Percentiles rank a stretch among this genome's conserved stretches.
phyloP scores from a whole-genome alignment of 2,888 invertebrate species.

The Criorhina ranunculi region DNA sequence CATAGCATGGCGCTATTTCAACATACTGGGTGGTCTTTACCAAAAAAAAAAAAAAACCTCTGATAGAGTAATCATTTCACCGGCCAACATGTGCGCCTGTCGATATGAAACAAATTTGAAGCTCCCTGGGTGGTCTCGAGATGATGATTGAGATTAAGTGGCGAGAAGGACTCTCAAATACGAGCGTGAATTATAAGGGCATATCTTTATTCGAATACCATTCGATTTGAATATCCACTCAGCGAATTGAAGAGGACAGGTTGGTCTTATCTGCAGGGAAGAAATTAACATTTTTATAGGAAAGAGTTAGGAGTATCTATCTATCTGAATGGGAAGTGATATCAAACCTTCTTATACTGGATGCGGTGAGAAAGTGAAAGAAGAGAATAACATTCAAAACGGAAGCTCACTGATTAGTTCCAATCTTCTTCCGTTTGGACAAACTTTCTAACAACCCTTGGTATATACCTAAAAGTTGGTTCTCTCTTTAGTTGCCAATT shows the following conservation, averaged over 20 bases:
- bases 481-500: too few species aligned
- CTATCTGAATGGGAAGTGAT: not conserved
- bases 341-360: too few species aligned
- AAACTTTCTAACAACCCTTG: too few species aligned
- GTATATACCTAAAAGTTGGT: too few species aligned
- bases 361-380: too few species aligned
- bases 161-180: conserved; percentile 25
- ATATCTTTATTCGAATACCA: conserved; percentile 6
- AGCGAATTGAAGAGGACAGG: not conserved
- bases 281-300: not conserved
- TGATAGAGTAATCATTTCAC: conserved; percentile 63
- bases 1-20: conserved; percentile 45
- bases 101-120: conserved; percentile 57
- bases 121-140: conserved; percentile 48
- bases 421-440: too few species aligned
- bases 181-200: not conserved
- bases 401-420: too few species aligned
- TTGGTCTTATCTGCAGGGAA: not conserved
- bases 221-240: not conserved
- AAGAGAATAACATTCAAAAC: too few species aligned
- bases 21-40: conserved; percentile 53
- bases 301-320: not conserved
- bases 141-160: conserved; percentile 43
- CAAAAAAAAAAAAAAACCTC: conserved; percentile 18
- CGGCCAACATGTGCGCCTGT: conserved; percentile 33